Percentiles rank a stretch among this genome's conserved stretches.
Evolutionary conservation across 2,113 vertebrate species (phyloP).

Genomic region (Sarotherodon lohbergeri): DNA sequence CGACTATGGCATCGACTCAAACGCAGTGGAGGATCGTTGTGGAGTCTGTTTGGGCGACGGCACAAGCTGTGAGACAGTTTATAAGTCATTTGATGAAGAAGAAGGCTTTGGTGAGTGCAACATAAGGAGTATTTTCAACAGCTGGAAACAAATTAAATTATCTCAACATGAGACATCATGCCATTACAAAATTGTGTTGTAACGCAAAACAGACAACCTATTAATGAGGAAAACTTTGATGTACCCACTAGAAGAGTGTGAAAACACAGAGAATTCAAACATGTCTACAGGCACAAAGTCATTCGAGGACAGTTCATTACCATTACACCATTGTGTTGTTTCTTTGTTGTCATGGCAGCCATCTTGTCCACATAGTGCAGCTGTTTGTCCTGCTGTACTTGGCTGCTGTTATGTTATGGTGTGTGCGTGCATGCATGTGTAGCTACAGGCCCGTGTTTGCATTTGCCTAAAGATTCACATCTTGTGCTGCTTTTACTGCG

Average conservation of each 20-base stretch:
- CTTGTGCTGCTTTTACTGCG: not conserved
- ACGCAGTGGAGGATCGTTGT: constrained; percentile 88
- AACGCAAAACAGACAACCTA: constrained; percentile 31
- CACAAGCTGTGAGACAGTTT: constrained; percentile 84
- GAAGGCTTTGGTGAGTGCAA: constrained; percentile 84
- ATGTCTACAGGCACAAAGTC: constrained; percentile 23
- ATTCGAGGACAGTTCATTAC: constrained; percentile 37
- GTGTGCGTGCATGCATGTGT: not conserved
- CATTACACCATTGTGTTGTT: constrained; percentile 41
- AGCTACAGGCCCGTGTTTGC: constrained; percentile 5
- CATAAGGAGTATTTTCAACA: not conserved
- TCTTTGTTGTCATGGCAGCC: constrained; percentile 40
- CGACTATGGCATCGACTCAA: constrained; percentile 93
- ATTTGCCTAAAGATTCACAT: not conserved
- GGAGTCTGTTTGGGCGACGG: constrained; percentile 92
- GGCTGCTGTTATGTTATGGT: not conserved
- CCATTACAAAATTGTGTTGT: not conserved
- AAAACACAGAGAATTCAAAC: not conserved
- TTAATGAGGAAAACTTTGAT: constrained; percentile 14
- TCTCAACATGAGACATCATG: not conserved
- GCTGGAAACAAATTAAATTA: constrained; percentile 2
- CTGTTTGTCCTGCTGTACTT: constrained; percentile 45
- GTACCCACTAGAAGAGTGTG: not conserved
- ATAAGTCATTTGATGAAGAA: constrained; percentile 80
- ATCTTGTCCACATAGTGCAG: constrained; percentile 29